phyloP scores from a whole-genome alignment of 2,113 vertebrate species.

The Osmerus mordax region DNA sequence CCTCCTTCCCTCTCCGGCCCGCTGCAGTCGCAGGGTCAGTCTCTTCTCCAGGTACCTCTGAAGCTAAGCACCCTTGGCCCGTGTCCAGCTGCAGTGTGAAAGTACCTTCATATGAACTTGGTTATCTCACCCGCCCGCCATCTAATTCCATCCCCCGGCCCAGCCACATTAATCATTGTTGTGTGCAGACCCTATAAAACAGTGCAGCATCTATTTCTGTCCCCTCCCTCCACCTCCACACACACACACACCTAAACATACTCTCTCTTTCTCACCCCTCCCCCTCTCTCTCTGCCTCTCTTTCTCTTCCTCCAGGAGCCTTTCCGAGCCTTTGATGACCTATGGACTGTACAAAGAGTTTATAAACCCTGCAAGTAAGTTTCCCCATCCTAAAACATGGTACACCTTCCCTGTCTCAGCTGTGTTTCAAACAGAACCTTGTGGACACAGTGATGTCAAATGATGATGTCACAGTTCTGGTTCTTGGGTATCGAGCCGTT shows the following conservation, averaged over 20 bases:
- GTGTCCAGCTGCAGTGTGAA: conserved; percentile 59
- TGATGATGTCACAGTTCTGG: too few relatives aligned
- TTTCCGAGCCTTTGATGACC: conserved; percentile 97
- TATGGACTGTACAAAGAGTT: conserved; percentile 93
- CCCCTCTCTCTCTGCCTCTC: neutral
- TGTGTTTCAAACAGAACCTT: conserved; percentile 1
- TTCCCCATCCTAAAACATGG: conserved; percentile 5
- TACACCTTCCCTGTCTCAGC: neutral
- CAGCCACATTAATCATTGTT: conserved; percentile 70
- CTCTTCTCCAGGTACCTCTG: conserved; percentile 41
- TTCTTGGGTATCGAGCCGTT: too few relatives aligned
- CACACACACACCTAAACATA: conserved; percentile 38
- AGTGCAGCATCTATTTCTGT: conserved; percentile 62
- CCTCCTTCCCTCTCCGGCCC: conserved; percentile 27
- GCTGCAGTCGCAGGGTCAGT: conserved; percentile 43
- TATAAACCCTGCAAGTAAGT: conserved; percentile 91
- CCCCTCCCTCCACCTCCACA: conserved; percentile 43
- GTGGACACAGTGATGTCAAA: neutral
- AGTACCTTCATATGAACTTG: conserved; percentile 75
- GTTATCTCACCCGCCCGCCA: conserved; percentile 62
- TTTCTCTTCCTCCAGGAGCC: conserved; percentile 76
- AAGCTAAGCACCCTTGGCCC: conserved; percentile 57
- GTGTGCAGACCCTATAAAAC: conserved; percentile 68
- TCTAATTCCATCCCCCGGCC: conserved; percentile 65
- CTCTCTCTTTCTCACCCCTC: neutral